A percentile compares a stretch with the other conserved stretches of the same genome.
Evolutionary conservation across 2,113 vertebrate genomes (phyloP).

Genomic region (Ictidomys tridecemlineatus): DNA sequence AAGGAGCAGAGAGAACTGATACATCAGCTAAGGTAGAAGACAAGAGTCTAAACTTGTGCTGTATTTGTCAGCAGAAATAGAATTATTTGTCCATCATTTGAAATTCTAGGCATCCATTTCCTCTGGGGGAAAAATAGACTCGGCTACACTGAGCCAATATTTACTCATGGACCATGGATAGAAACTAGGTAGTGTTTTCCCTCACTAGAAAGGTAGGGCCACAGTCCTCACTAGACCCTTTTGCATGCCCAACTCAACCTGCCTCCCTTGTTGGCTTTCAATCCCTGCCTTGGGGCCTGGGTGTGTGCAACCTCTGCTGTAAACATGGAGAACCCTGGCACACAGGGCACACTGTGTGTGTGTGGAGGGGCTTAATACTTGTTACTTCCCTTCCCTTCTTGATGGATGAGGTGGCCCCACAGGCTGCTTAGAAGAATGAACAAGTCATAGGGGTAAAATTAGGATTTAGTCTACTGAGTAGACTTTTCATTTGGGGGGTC

Average conservation of each 20-base stretch:
- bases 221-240: not conserved
- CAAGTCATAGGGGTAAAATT: accelerated
- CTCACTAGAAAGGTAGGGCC: not conserved
- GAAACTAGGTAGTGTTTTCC: not conserved
- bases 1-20: not conserved
- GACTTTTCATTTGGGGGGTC: not conserved
- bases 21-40: not conserved
- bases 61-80: not conserved
- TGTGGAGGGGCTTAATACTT: not conserved
- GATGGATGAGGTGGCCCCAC: not conserved
- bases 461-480: not conserved
- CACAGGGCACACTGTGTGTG: no score
- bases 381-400: not conserved
- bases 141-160: not conserved
- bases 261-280: not conserved
- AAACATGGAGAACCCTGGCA: not conserved
- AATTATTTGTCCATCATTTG: not conserved
- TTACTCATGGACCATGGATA: not conserved
- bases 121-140: not conserved
- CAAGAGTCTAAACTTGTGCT: not conserved
- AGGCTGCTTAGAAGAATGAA: not conserved
- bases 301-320: not conserved
- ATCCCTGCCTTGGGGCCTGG: not conserved
- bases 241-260: no score
- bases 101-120: not conserved